A percentile compares a stretch with the other conserved stretches of the same genome.
phyloP scores from a whole-genome alignment of 2,888 invertebrate species.

The Stegana nigrithorax region DNA sequence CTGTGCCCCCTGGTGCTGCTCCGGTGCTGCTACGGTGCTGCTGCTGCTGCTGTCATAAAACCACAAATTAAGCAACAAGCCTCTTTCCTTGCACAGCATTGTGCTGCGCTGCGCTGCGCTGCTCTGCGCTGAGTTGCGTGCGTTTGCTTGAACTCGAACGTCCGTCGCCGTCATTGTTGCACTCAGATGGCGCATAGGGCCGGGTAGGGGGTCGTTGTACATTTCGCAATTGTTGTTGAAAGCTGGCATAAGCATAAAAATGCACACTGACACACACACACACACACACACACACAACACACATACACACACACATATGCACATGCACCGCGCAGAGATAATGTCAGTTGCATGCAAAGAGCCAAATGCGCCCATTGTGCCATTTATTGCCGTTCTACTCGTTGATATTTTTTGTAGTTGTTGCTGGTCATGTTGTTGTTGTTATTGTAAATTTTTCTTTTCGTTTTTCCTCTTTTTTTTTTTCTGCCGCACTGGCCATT shows the following conservation, averaged over 20 bases:
- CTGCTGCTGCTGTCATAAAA: constrained; percentile 53
- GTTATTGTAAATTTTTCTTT: no score
- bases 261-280: constrained; percentile 26
- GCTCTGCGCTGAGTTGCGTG: neutral
- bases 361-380: neutral
- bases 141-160: neutral
- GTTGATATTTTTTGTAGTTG: no score
- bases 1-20: constrained; percentile 14
- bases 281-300: constrained; percentile 44
- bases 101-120: constrained; percentile 25
- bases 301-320: constrained; percentile 4
- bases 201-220: constrained; percentile 56
- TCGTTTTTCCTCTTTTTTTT: no score
- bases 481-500: no score
- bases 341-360: constrained; percentile 3
- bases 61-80: constrained; percentile 60
- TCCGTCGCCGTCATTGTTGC: no score
- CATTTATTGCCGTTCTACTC: constrained; percentile 1
- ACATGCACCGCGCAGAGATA: constrained; percentile 37
- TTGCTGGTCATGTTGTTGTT: constrained; percentile 43
- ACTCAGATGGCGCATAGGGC: no score
- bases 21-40: no score
- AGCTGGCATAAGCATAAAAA: constrained; percentile 15
- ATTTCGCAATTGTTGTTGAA: constrained; percentile 7
- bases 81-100: constrained; percentile 28